phyloP scores from a whole-genome alignment of 2,888 invertebrate species.

The Phrixothrix hirtus region DNA sequence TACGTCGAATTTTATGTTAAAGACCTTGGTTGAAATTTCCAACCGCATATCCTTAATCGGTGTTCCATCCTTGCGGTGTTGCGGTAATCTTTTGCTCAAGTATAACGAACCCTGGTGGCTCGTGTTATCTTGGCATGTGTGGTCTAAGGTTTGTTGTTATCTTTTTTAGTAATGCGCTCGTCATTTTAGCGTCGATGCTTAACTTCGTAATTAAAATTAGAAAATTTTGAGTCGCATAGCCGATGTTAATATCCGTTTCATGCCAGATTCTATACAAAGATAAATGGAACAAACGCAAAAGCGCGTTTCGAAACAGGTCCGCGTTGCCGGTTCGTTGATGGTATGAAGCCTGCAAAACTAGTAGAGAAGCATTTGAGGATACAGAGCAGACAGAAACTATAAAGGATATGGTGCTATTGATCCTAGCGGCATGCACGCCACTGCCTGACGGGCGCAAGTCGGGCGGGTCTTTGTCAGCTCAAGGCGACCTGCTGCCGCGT shows the following conservation, averaged over 20 bases:
- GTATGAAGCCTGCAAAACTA: conserved; percentile 11
- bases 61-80: conserved; percentile 8
- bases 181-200: too few relatives aligned
- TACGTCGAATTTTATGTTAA: conserved; percentile 3
- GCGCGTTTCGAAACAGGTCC: conserved; percentile 9
- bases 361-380: conserved; percentile 6
- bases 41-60: conserved; percentile 5
- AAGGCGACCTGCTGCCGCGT: conserved; percentile 37
- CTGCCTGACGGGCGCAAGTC: conserved; percentile 39
- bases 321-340: conserved; percentile 1
- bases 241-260: conserved; percentile 12
- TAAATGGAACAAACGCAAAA: conserved; percentile 6
- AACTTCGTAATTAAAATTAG: not conserved
- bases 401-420: conserved; percentile 34
- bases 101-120: too few relatives aligned
- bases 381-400: conserved; percentile 23
- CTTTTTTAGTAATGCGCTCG: too few relatives aligned
- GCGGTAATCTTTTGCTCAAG: too few relatives aligned
- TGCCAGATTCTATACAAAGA: not conserved
- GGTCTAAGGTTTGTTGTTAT: too few relatives aligned
- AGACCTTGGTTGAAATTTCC: conserved; percentile 8
- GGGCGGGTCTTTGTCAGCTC: conserved; percentile 40
- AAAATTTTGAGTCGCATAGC: not conserved
- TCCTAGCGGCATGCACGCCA: conserved; percentile 40
- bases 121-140: too few relatives aligned